Conservation (phyloP, 2,113 vertebrate species). For the Callipepla californica region DNA sequence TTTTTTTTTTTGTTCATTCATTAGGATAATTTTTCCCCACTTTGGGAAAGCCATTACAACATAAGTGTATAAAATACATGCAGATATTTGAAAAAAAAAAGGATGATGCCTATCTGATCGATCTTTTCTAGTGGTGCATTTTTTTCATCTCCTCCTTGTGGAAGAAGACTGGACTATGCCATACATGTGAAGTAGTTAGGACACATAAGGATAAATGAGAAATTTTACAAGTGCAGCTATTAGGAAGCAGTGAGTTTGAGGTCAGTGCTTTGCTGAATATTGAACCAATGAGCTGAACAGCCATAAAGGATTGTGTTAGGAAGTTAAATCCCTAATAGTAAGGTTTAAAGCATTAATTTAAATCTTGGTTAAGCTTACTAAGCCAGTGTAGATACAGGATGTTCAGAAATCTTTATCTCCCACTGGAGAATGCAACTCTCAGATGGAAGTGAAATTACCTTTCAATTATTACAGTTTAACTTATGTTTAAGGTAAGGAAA, state of each 20-base stretch:
- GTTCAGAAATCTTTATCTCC: not conserved
- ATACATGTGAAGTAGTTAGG: not conserved
- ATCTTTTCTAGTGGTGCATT: not conserved
- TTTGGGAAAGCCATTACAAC: not conserved
- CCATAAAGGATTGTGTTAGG: fast-evolving
- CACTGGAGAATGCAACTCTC: not conserved
- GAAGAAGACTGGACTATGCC: not conserved
- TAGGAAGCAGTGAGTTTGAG: not conserved
- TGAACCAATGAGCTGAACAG: not conserved
- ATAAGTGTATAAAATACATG: fast-evolving
- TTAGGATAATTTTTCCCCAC: not conserved
- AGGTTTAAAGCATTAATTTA: not conserved
- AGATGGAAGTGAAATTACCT: not conserved
- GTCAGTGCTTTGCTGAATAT: not conserved
- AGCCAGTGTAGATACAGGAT: not conserved
- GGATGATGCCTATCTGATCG: fast-evolving
- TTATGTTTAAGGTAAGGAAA: not conserved
- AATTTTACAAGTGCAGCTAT: fast-evolving
- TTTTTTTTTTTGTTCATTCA: not conserved
- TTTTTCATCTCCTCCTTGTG: not conserved
- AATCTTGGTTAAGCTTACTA: not conserved
- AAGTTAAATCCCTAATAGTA: not conserved
- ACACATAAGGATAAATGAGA: not conserved
- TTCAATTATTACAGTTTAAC: not conserved
- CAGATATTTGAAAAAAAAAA: not conserved